phyloP scores from a whole-genome alignment of 2,888 invertebrate genomes.

The Proisotoma minuta region DNA sequence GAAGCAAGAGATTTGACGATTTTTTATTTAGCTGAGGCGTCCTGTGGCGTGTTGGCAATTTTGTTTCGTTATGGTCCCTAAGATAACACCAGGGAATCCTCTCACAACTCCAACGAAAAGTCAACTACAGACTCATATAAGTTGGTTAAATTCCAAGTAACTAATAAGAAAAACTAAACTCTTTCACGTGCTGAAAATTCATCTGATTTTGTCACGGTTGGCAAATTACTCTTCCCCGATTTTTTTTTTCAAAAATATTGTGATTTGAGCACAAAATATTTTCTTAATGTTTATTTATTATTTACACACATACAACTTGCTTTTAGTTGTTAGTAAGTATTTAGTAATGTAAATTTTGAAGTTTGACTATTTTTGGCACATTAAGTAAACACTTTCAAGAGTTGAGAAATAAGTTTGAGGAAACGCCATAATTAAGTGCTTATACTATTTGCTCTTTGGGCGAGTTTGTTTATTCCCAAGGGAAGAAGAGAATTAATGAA shows the following conservation, averaged over 20 bases:
- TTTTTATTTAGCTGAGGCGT: constrained; percentile 10
- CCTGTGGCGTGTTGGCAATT: constrained; percentile 11
- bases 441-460: constrained; percentile 3
- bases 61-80: neutral
- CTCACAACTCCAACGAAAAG: no score
- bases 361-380: neutral
- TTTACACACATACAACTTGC: no score
- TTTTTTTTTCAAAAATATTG: neutral
- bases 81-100: constrained; percentile 1
- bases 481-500: no score
- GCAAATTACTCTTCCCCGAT: constrained; percentile 1
- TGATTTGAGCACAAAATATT: neutral
- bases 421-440: neutral
- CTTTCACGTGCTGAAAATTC: constrained; percentile 5
- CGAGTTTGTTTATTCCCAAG: no score
- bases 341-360: neutral
- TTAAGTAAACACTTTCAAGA: neutral
- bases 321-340: no score
- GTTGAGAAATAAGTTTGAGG: neutral
- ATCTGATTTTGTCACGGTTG: constrained; percentile 10
- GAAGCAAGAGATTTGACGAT: constrained; percentile 11
- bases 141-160: no score
- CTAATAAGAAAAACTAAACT: neutral
- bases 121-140: no score
- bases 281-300: neutral